phyloP scores from a whole-genome alignment of 1,140 invertebrate species.

The Nephila pilipes region DNA sequence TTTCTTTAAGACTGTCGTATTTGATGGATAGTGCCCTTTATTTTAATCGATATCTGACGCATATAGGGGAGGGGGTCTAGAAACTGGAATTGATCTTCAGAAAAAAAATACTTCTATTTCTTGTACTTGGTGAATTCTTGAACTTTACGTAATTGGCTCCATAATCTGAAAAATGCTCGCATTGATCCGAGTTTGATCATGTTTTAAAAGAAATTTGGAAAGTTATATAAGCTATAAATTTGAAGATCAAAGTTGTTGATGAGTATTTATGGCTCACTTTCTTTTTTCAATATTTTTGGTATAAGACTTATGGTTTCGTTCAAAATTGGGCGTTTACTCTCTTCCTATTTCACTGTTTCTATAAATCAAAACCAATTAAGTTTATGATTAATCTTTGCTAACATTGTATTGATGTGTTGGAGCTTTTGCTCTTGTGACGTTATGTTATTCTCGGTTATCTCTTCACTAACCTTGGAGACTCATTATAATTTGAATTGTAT shows the following conservation, averaged over 20 bases:
- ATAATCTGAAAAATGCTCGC: background rate
- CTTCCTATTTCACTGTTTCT: too few relatives aligned
- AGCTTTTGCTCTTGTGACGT: too few relatives aligned
- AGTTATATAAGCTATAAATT: background rate
- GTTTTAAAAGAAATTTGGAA: background rate
- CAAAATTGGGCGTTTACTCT: too few relatives aligned
- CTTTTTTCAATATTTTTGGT: too few relatives aligned
- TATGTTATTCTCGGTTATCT: too few relatives aligned
- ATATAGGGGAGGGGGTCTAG: background rate
- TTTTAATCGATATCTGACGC: conserved; percentile 70
- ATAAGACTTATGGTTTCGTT: too few relatives aligned
- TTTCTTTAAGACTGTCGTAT: conserved; percentile 36
- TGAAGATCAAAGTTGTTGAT: background rate
- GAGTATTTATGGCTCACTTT: too few relatives aligned
- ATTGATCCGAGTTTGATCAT: background rate
- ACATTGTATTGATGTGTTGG: too few relatives aligned
- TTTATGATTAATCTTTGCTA: too few relatives aligned
- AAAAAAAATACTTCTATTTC: background rate
- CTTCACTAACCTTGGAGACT: too few relatives aligned
- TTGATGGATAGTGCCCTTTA: conserved; percentile 56
- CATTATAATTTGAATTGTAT: too few relatives aligned
- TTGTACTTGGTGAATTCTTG: background rate
- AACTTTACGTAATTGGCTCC: background rate
- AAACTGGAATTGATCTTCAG: conserved; percentile 1
- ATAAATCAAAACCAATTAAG: too few relatives aligned